Evolutionary conservation across 2,797 vertebrate species (phyloP).

Genomic region (Trachops cirrhosus): DNA sequence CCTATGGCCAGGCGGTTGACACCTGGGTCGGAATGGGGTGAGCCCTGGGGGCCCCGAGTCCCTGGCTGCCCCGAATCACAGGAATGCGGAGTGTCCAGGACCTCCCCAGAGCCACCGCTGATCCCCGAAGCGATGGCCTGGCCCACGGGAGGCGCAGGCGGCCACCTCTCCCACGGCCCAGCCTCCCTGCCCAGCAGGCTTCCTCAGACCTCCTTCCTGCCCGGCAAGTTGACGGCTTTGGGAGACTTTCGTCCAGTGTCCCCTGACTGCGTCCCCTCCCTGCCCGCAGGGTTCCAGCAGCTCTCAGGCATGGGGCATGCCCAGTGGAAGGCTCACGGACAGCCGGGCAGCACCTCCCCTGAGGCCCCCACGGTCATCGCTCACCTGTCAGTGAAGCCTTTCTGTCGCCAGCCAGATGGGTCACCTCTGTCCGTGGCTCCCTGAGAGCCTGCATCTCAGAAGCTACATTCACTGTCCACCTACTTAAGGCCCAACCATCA

Average conservation of each 20-base stretch:
- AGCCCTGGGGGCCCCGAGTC: neutral
- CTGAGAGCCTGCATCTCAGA: accelerated
- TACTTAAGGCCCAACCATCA: neutral
- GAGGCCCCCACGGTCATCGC: accelerated
- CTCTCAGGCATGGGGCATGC: neutral
- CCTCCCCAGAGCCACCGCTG: neutral
- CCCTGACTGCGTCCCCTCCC: neutral
- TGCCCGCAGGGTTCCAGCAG: neutral
- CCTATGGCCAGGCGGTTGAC: neutral
- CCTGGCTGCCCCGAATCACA: neutral
- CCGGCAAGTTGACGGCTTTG: no score
- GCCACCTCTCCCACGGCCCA: neutral
- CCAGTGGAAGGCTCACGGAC: accelerated
- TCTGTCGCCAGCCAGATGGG: accelerated
- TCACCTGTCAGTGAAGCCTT: neutral
- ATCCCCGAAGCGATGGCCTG: accelerated
- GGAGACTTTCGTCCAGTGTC: no score
- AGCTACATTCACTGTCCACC: accelerated
- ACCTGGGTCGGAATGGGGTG: accelerated
- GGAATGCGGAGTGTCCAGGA: accelerated
- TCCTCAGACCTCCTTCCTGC: neutral
- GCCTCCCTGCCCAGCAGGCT: neutral
- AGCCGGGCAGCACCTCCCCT: neutral
- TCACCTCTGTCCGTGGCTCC: accelerated
- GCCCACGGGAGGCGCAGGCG: accelerated